phyloP scores from a whole-genome alignment of 2,797 vertebrate genomes.

The Bovichtus variegatus region DNA sequence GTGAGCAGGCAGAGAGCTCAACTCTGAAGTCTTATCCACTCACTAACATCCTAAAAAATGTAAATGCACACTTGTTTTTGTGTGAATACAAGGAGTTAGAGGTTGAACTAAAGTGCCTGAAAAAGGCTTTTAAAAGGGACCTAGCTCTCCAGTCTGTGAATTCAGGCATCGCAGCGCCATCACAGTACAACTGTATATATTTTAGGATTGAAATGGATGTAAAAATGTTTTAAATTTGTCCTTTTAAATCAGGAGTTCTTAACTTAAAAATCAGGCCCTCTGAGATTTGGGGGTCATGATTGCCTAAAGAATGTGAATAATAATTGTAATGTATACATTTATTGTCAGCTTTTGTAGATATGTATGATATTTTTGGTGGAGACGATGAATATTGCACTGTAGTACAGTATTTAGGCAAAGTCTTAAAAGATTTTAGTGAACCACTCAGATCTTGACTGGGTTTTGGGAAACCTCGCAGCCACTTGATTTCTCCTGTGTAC shows the following conservation, averaged over 20 bases:
- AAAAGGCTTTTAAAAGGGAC: slow-evolving; percentile 19
- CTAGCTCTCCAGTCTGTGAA: slow-evolving; percentile 25
- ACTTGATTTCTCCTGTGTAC: slow-evolving; percentile 33
- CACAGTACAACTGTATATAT: slow-evolving; percentile 62
- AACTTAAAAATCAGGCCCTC: slow-evolving; percentile 5
- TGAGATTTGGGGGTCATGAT: slow-evolving; percentile 6
- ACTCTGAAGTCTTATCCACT: slow-evolving; percentile 7
- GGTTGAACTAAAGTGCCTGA: slow-evolving; percentile 30
- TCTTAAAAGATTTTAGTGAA: slow-evolving; percentile 21
- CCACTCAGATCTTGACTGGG: slow-evolving; percentile 11
- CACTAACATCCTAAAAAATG: slow-evolving; percentile 4
- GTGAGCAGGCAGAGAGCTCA: slow-evolving; percentile 3
- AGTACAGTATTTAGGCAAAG: background rate
- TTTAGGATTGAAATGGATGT: slow-evolving; percentile 57
- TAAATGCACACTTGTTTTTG: slow-evolving; percentile 3
- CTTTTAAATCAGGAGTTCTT: slow-evolving; percentile 45
- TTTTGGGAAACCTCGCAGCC: background rate
- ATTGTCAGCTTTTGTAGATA: slow-evolving; percentile 54
- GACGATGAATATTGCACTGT: slow-evolving; percentile 54
- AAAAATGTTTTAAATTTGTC: slow-evolving; percentile 44
- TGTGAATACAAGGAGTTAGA: background rate
- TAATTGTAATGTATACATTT: slow-evolving; percentile 28
- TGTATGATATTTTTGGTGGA: slow-evolving; percentile 37
- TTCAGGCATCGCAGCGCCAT: slow-evolving; percentile 3
- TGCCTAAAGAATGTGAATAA: slow-evolving; percentile 57